These are phyloP conservation scores for Coregonus sp. DNA, from an alignment of 2,797 vertebrate genomes.

Conservation along the genomic window DNA sequence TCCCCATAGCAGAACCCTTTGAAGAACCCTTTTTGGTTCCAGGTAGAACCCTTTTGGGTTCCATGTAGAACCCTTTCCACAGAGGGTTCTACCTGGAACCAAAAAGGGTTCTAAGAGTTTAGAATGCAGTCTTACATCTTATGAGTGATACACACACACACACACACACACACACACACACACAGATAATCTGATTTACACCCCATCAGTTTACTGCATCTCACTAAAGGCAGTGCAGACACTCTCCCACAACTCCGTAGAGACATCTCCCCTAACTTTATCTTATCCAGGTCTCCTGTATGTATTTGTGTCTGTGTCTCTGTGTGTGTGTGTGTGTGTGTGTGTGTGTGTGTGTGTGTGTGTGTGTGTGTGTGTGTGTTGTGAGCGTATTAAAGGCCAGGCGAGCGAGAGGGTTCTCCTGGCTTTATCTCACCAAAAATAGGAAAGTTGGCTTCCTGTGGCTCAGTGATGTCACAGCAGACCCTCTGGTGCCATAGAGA, in stretches of 20 bases:
- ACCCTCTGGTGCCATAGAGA: constrained; percentile 46
- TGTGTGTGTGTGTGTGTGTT: not conserved
- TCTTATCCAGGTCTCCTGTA: constrained; percentile 43
- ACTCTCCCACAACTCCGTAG: constrained; percentile 1
- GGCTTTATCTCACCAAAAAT: constrained; percentile 64
- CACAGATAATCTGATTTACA: not conserved
- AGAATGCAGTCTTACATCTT: not conserved
- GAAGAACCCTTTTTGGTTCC: no score
- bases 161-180: not conserved
- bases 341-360: not conserved
- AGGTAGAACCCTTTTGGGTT: no score
- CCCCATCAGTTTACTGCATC: not conserved
- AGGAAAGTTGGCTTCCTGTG: constrained; percentile 67
- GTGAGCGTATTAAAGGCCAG: constrained; percentile 20
- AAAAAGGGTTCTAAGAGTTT: not conserved
- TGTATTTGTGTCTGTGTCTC: not conserved
- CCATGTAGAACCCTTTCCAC: no score
- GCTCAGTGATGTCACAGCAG: constrained; percentile 65
- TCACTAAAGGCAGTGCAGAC: not conserved
- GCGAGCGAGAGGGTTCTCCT: constrained; percentile 48
- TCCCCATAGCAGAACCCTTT: no score
- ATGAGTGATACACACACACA: not conserved
- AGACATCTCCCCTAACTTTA: constrained; percentile 19
- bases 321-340: not conserved
- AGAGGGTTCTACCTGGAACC: no score